Evolutionary conservation across 92 coral and sea anemone genomes (phyloP).

Genomic region (Parazoanthus swiftii): DNA sequence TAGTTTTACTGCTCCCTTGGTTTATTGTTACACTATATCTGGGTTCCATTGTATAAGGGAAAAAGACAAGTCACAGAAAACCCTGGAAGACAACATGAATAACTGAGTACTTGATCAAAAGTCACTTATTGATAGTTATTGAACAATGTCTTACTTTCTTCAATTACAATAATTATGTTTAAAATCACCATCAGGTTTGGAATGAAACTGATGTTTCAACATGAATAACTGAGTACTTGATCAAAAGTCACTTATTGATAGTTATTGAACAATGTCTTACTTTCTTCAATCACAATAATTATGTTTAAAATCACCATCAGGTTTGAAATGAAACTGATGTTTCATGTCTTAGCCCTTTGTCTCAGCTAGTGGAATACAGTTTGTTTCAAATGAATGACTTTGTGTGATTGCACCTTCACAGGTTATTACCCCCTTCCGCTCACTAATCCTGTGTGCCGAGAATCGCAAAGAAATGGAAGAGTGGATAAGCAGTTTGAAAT

Average conservation of each 20-base stretch:
- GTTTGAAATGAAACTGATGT: not conserved
- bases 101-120: too few species aligned
- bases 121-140: too few species aligned
- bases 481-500: conserved; percentile 82
- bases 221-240: too few species aligned
- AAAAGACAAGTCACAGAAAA: too few species aligned
- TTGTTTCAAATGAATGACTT: not conserved
- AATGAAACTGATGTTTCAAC: not conserved
- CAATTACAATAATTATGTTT: not conserved
- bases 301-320: not conserved
- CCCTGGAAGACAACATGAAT: too few species aligned
- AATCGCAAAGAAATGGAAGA: conserved; percentile 96
- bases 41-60: too few species aligned
- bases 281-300: not conserved
- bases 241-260: too few species aligned
- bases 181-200: not conserved
- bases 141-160: not conserved
- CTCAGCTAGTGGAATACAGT: not conserved
- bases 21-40: too few species aligned
- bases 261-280: too few species aligned
- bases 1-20: too few species aligned
- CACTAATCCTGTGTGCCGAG: conserved; percentile 88
- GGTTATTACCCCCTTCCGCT: conserved; percentile 93
- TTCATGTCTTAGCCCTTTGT: not conserved
- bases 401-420: conserved; percentile 35